Evolutionary conservation across 2,888 invertebrate genomes (phyloP).

Genomic region (Marasmarcha lunaedactyla): DNA sequence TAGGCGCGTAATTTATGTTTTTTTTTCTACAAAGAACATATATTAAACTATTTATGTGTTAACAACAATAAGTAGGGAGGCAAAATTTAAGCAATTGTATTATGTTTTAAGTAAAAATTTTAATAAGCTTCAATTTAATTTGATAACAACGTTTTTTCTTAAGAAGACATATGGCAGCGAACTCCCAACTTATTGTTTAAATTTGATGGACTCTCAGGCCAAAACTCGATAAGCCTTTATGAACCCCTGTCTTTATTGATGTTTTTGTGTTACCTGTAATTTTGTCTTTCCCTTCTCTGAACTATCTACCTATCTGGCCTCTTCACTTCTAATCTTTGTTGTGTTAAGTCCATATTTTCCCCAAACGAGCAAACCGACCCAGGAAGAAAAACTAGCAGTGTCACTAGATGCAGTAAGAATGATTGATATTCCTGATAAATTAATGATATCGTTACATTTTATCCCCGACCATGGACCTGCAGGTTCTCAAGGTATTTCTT

Average conservation of each 20-base stretch:
- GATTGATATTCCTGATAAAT: constrained; percentile 54
- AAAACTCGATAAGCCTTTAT: constrained; percentile 9
- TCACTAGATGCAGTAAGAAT: constrained; percentile 13
- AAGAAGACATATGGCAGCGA: no score
- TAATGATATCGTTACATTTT: constrained; percentile 65
- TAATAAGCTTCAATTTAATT: no score
- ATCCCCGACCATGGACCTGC: constrained; percentile 64
- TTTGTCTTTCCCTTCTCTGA: constrained; percentile 36
- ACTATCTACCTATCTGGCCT: constrained; percentile 38
- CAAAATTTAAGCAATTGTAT: constrained; percentile 10
- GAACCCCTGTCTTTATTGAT: constrained; percentile 47
- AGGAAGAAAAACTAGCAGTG: not conserved
- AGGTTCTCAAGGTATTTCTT: constrained; percentile 72
- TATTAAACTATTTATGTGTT: constrained; percentile 30
- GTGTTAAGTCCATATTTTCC: not conserved
- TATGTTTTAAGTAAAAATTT: no score
- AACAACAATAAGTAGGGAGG: constrained; percentile 38
- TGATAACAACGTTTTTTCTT: no score
- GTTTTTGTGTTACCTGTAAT: constrained; percentile 52
- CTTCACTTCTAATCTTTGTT: constrained; percentile 9
- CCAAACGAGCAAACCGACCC: no score
- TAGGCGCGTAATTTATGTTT: constrained; percentile 70
- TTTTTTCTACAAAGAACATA: constrained; percentile 47
- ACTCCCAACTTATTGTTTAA: constrained; percentile 25
- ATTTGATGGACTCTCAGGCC: constrained; percentile 9